Conservation (phyloP, 1,140 invertebrate species). For the Triops longicaudatus region DNA sequence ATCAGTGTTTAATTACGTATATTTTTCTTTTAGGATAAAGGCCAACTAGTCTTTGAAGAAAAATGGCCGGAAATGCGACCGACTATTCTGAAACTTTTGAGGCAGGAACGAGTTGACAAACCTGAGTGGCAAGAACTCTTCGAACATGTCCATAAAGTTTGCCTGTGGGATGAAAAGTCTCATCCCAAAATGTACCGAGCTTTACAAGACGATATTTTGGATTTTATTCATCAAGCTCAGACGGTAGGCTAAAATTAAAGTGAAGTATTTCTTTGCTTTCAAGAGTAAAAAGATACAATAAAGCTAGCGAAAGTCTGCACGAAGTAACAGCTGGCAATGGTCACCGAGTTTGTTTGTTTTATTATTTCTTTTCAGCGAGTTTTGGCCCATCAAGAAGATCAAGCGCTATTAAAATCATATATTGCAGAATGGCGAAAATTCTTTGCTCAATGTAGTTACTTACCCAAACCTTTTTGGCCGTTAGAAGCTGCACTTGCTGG, state of each 20-base stretch:
- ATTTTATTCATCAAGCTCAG: conserved; percentile 90
- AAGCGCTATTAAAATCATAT: conserved; percentile 88
- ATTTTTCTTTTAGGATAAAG: conserved; percentile 34
- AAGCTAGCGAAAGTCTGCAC: too few species aligned
- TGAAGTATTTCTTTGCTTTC: too few species aligned
- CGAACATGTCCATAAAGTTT: conserved; percentile 87
- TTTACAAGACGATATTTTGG: conserved; percentile 83
- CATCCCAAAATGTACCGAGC: conserved; percentile 76
- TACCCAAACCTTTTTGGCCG: conserved; percentile 90
- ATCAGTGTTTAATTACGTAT: not conserved
- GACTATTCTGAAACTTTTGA: conserved; percentile 81
- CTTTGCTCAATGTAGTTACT: conserved; percentile 92
- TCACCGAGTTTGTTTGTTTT: too few species aligned
- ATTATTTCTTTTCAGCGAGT: conserved; percentile 52
- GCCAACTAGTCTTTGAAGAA: conserved; percentile 71
- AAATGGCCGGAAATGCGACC: conserved; percentile 92
- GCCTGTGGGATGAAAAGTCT: conserved; percentile 93
- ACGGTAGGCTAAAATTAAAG: conserved; percentile 42
- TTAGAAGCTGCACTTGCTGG: conserved; percentile 70
- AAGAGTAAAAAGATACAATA: too few species aligned
- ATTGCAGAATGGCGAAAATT: conserved; percentile 96
- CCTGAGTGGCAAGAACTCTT: conserved; percentile 96
- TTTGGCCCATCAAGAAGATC: conserved; percentile 81
- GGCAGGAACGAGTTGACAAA: conserved; percentile 86
- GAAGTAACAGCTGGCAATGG: too few species aligned